phyloP scores from a whole-genome alignment of 1,140 invertebrate genomes.

The Condylostylus longicornis region DNA sequence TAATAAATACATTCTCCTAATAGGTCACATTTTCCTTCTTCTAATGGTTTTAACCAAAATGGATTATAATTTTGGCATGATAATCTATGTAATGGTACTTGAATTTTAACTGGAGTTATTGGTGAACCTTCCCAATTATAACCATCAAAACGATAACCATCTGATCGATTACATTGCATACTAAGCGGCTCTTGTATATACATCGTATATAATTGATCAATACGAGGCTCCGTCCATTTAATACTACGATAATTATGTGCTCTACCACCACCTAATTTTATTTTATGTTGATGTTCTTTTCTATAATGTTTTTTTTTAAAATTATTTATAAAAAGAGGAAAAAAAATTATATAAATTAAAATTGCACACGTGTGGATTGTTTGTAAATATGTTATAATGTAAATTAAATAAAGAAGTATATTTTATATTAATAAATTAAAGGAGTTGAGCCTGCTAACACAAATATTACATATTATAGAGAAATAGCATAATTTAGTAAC shows the following conservation, averaged over 20 bases:
- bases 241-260: constrained; percentile 69
- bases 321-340: too few species aligned
- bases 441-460: too few species aligned
- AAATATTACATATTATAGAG: too few species aligned
- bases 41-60: constrained; percentile 27
- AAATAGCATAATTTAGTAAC: too few species aligned
- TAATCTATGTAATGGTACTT: constrained; percentile 29
- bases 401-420: too few species aligned
- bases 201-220: constrained; percentile 54
- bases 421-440: too few species aligned
- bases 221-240: constrained; percentile 65
- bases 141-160: constrained; percentile 55
- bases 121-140: constrained; percentile 26
- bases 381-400: too few species aligned
- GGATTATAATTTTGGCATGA: constrained; percentile 31
- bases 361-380: too few species aligned
- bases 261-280: constrained; percentile 29
- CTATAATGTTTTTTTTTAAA: too few species aligned
- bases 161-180: constrained; percentile 90
- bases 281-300: constrained; percentile 35
- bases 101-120: constrained; percentile 25
- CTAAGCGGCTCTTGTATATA: constrained; percentile 78
- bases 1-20: constrained; percentile 32
- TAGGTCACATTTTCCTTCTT: constrained; percentile 29
- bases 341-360: too few species aligned